Evolutionary conservation across 1,140 invertebrate species (phyloP).

Genomic region (Pogonus chalceus): DNA sequence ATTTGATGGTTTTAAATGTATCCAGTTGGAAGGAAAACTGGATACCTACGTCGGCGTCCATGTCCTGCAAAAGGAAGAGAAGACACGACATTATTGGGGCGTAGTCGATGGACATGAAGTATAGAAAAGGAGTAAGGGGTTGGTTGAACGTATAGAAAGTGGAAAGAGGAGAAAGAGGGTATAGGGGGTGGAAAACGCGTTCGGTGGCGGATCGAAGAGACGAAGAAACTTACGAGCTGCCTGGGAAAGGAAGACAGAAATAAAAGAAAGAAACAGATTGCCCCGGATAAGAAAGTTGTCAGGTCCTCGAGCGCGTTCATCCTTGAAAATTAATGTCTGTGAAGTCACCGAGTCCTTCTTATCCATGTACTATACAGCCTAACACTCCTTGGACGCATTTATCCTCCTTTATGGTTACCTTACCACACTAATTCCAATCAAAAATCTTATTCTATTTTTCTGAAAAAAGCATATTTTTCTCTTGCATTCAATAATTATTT

Average conservation of each 20-base stretch:
- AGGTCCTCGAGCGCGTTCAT: conserved; percentile 34
- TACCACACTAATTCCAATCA: too few species aligned
- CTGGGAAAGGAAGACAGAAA: conserved; percentile 22
- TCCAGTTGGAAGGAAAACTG: too few species aligned
- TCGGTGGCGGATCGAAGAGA: conserved; percentile 8
- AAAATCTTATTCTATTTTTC: too few species aligned
- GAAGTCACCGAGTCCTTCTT: conserved; percentile 15
- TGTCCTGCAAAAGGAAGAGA: conserved; percentile 3
- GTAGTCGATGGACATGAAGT: neutral
- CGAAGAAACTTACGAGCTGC: conserved; percentile 32
- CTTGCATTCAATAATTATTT: too few species aligned
- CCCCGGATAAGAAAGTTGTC: conserved; percentile 37
- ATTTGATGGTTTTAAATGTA: too few species aligned
- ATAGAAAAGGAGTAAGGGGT: neutral
- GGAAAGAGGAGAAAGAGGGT: conserved; percentile 38
- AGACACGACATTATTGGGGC: too few species aligned
- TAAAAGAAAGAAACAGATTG: conserved; percentile 36
- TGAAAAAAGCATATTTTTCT: too few species aligned
- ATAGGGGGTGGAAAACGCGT: conserved; percentile 15
- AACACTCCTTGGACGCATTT: neutral
- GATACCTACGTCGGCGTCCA: neutral
- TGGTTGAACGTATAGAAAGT: conserved; percentile 23
- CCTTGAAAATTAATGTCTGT: conserved; percentile 36
- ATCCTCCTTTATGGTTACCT: too few species aligned
- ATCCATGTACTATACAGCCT: neutral